Evolutionary conservation across 2,797 vertebrate species (phyloP), one percentile per base, ranked within the genome.

Genomic region (Enteromius paludinosus): DNA sequence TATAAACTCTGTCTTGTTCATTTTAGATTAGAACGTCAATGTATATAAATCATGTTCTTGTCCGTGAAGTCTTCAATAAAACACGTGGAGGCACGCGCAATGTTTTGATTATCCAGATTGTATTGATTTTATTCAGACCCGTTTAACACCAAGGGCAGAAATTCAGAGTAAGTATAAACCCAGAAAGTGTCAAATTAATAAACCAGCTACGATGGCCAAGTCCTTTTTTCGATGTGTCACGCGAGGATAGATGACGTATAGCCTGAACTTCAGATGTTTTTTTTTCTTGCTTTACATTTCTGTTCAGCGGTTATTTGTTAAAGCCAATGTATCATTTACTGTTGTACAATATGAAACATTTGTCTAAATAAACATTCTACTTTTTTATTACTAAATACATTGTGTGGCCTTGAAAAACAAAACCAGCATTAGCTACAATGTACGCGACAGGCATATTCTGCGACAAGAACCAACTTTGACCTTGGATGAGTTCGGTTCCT

Each of bases 291-390:
- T 78, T 69, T 78, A 72, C 80, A 84, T 81, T 84, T 81, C 61
- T 87, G 72, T 85, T 82, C 38, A 86, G 18, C 83, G 54, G 84
- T 78, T 88, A 61, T 87, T 84, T 86, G 83, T 84, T 89, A 80
- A 84, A 84, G 64, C 56, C 85, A 86, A 79, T 89, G 87, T 88
- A 83, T 83, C 35, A 61, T 77, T 84, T 87, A 74, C 86, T 87
- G 87, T 89, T 87, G 88, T 86, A 86, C 86, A 85, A 84, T 87
- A 89, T 87, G 81, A 89, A 88, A 88, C 84, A 28, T 87, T 86
- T 90, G 90, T 90, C 86, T 85, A 83, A 91, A 91, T 91, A 91
- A 91, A 91, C 89, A 84, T 88, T 89, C 90, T 87, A 88, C 82
- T 85, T 88, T 90, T 89, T 86, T 88, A 86, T 89, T 88, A 86